phyloP scores from a whole-genome alignment of 2,797 vertebrate species.

The Diplodus sargus region DNA sequence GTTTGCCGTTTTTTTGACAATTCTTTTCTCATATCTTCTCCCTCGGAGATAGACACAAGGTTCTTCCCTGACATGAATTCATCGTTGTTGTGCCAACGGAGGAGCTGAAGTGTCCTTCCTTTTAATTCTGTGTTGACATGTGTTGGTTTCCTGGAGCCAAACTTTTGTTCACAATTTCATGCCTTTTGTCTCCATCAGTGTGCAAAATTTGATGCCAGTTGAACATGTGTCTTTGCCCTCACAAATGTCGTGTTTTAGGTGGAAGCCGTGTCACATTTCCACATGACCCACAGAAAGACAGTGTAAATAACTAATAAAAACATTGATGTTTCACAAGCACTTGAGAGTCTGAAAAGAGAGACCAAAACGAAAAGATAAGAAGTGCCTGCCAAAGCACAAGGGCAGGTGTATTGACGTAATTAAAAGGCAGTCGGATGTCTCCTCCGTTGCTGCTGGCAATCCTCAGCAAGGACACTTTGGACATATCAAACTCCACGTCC shows the following conservation, averaged over 20 bases:
- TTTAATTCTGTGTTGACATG: not conserved
- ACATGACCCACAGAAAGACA: not conserved
- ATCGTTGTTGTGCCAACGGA: constrained; percentile 6
- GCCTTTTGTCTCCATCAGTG: not conserved
- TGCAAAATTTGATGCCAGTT: not conserved
- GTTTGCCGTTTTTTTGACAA: not conserved
- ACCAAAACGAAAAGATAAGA: not conserved
- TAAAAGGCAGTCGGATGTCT: constrained; percentile 45
- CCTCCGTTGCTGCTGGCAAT: constrained; percentile 24
- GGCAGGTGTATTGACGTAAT: constrained; percentile 41
- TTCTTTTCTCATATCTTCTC: not conserved
- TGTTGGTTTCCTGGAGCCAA: not conserved
- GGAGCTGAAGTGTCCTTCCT: not conserved
- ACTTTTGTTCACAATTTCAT: not conserved
- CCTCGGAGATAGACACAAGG: not conserved
- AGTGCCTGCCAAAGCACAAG: constrained; percentile 19
- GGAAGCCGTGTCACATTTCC: not conserved
- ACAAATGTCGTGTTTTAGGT: not conserved
- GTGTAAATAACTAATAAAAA: not conserved
- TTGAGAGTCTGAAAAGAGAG: constrained; percentile 8
- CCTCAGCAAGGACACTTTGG: constrained; percentile 39
- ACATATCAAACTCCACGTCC: constrained; percentile 28
- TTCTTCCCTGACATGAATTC: constrained; percentile 10
- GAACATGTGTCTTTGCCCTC: not conserved
- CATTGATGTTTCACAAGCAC: not conserved